Base-by-base conservation (phyloP, 1,140 invertebrate species). In the Bombus breviceps region DNA sequence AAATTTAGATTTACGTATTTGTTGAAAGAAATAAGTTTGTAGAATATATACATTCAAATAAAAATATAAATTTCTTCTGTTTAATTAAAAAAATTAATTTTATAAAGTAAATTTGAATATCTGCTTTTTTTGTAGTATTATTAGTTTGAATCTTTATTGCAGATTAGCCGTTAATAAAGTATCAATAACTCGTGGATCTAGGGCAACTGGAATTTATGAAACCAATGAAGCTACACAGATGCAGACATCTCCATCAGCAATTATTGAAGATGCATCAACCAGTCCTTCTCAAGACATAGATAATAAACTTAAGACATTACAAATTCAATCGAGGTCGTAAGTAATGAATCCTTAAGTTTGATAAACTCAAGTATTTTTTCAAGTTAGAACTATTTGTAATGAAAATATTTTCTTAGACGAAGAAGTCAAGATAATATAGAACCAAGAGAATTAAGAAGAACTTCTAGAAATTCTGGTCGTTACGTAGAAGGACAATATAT, bases 401-500 rank as follows among this genome's bases (percentile, higher is more conserved):
- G 28, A 78, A 43, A 32, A 34, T 81, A 18, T 47, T 80, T 41
- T 71, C 28, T 43, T 78, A 94, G 94, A 59, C 86, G 91, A 86
- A 90, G 93, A 86, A 94, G 78, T 90, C 92, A 93, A 72, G 94
- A 95, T 32, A 90, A 91, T n/a, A 69, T 81, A 10, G 94, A 93
- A 81, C 86, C 92, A 28, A 90, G 94, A 84, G 94, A 95, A 86
- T 90, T 95, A 28, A 88, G 94, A 13, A 93, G 94, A 87, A 95
- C 94, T 0, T 89, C 94, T 2, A 90, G 94, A 87, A 95, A 95
- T 89, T 94, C 94, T 32, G 94, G 94, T 39, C 91, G 94, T 81
- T 95, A 95, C 10, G 86, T 94, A n/a, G 90, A 94, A 85, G 94
- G 94, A 28, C 94, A 95, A 88, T 95, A 95, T 57, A 94, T 94